Evolutionary conservation across 1,140 invertebrate species (phyloP).

Genomic region (Aphelinus certus): DNA sequence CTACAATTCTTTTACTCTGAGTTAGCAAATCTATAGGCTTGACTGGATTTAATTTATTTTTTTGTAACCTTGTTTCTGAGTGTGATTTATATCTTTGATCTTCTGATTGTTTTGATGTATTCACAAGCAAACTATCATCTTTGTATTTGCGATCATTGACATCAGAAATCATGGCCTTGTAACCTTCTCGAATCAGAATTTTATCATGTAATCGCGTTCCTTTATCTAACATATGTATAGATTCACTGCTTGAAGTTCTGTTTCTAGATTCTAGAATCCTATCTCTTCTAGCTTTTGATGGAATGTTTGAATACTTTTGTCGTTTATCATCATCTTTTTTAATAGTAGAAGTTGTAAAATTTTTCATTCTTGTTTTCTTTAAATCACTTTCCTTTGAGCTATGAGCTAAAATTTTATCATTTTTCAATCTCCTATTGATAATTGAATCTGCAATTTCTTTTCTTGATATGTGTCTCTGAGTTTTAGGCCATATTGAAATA

Average conservation of each 20-base stretch:
- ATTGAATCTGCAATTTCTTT: constrained; percentile 52
- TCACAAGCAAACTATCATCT: constrained; percentile 43
- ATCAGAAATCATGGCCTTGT: constrained; percentile 45
- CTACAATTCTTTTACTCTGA: constrained; percentile 47
- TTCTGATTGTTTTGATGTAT: constrained; percentile 46
- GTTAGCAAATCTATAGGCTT: constrained; percentile 41
- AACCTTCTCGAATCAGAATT: constrained; percentile 49
- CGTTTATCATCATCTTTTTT: constrained; percentile 57
- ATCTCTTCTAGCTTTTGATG: constrained; percentile 50
- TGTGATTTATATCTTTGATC: constrained; percentile 49
- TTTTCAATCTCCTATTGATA: constrained; percentile 49
- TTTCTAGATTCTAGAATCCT: constrained; percentile 49
- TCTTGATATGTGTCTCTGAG: constrained; percentile 52
- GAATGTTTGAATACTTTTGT: constrained; percentile 45
- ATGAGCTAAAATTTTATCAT: constrained; percentile 47
- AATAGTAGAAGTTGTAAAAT: constrained; percentile 48
- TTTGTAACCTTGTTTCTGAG: constrained; percentile 45
- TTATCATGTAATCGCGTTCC: constrained; percentile 50
- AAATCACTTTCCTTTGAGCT: constrained; percentile 49
- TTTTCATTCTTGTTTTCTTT: constrained; percentile 54
- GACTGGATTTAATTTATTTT: constrained; percentile 46
- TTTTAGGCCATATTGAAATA: constrained; percentile 48
- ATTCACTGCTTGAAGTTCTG: constrained; percentile 54
- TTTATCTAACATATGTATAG: constrained; percentile 46
- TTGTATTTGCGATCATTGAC: constrained; percentile 48